Conservation (phyloP, 2,797 vertebrate genomes). For the Lepidocolaptes lacrymiger region DNA sequence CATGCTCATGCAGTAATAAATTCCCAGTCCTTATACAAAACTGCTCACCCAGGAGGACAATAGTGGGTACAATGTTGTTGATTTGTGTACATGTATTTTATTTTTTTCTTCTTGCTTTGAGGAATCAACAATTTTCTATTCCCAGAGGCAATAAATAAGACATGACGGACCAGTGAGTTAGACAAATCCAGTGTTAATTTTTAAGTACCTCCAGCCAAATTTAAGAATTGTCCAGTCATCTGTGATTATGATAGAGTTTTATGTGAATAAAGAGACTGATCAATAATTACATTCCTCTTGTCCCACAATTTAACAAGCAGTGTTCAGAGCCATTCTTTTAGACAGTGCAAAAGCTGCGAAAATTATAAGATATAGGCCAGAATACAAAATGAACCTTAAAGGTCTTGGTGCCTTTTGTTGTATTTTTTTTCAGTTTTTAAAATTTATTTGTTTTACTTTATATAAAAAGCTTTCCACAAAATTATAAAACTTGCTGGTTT, state of each 20-base stretch:
- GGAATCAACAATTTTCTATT: background rate
- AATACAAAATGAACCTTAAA: background rate
- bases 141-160: background rate
- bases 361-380: background rate
- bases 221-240: background rate
- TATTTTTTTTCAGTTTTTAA: fast-evolving
- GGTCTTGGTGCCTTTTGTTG: fast-evolving
- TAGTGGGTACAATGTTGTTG: background rate
- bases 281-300: background rate
- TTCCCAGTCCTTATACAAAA: background rate
- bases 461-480: background rate
- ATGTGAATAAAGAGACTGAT: background rate
- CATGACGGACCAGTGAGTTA: background rate
- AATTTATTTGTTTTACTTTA: background rate
- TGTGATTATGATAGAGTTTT: background rate
- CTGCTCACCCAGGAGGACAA: background rate
- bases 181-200: background rate
- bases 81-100: background rate
- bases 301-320: background rate
- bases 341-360: background rate
- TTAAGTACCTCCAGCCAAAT: background rate
- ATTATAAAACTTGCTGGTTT: background rate
- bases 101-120: background rate
- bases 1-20: background rate
- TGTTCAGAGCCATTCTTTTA: background rate